These are phyloP conservation scores for Brachionichthys hirsutus DNA, from an alignment of 2,113 vertebrate species.

Conservation along the genomic window DNA sequence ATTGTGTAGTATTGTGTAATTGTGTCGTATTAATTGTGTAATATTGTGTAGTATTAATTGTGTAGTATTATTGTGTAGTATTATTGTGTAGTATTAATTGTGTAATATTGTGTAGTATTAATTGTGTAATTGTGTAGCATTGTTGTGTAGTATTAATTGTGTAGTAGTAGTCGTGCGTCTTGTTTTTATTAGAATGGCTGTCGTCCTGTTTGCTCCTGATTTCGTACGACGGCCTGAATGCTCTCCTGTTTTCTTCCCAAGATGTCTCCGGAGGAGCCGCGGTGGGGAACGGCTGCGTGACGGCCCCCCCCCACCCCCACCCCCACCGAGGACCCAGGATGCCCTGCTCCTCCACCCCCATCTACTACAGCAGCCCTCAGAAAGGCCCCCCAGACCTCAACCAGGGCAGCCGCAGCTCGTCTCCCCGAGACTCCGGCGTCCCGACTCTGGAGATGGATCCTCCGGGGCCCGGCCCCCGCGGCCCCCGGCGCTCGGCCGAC, in stretches of 20 bases:
- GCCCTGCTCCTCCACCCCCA: conserved; percentile 47
- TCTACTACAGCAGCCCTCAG: conserved; percentile 56
- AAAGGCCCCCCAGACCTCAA: conserved; percentile 46
- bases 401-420: conserved; percentile 81
- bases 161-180: no score
- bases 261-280: conserved; percentile 53
- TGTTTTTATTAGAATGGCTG: no score
- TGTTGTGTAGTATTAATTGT: no score
- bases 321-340: conserved; percentile 38
- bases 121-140: no score
- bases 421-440: conserved; percentile 91
- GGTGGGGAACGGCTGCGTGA: conserved; percentile 58
- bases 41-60: no score
- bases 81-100: no score
- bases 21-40: no score
- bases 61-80: no score
- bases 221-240: no score
- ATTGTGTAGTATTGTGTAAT: no score
- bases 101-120: no score
- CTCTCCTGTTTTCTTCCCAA: conserved; percentile 35
- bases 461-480: conserved; percentile 81
- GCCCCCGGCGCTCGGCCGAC: conserved; percentile 43
- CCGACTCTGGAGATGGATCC: conserved; percentile 90
- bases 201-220: no score
- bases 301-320: conserved; percentile 36